Evolutionary conservation across 2,888 invertebrate species (phyloP).

Genomic region (Nebria salina): DNA sequence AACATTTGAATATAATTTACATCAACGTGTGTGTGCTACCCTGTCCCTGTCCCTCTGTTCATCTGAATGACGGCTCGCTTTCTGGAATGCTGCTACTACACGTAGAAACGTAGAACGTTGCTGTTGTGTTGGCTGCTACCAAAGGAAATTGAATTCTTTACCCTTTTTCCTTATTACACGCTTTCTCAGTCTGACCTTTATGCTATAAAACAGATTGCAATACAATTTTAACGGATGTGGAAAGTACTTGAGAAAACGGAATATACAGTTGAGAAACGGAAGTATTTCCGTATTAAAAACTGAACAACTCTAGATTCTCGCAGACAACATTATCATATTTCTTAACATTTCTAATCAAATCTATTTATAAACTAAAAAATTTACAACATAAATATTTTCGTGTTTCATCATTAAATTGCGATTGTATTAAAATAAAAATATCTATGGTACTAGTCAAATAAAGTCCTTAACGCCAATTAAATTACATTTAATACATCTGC

Average conservation of each 20-base stretch:
- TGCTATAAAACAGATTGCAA: neutral
- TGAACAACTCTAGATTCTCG: neutral
- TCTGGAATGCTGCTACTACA: neutral
- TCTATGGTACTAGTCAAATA: too few relatives aligned
- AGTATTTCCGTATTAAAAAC: neutral
- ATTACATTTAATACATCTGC: too few relatives aligned
- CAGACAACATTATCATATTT: neutral
- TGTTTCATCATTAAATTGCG: too few relatives aligned
- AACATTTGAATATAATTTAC: conserved; percentile 40
- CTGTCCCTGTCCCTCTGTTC: neutral
- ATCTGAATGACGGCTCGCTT: neutral
- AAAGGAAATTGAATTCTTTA: conserved; percentile 41
- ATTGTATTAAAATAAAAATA: too few relatives aligned
- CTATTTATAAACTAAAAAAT: too few relatives aligned
- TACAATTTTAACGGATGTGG: neutral
- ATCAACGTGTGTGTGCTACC: conserved; percentile 12
- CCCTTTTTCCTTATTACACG: conserved; percentile 35
- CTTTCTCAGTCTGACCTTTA: conserved; percentile 27
- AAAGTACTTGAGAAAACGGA: neutral
- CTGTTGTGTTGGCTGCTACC: neutral
- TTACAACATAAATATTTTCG: too few relatives aligned
- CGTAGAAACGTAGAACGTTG: neutral
- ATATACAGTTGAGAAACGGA: neutral
- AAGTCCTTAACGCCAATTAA: too few relatives aligned
- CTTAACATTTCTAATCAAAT: too few relatives aligned